Evolutionary conservation across 2,797 vertebrate genomes (phyloP), one percentile per base, ranked within the genome.

Genomic region (Nannoperca obscura): DNA sequence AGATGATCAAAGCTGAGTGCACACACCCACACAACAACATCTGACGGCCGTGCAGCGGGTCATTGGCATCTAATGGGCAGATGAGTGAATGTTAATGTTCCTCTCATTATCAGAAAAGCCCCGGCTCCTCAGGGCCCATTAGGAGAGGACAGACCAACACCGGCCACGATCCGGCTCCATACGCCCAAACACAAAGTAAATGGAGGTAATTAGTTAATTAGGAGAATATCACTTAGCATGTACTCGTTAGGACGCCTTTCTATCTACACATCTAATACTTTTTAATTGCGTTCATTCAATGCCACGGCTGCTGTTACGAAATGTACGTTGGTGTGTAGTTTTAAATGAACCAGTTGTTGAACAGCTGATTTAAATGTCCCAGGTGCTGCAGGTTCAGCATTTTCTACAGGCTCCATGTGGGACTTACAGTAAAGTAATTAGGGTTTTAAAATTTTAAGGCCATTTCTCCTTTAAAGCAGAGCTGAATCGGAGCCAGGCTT

Each of bases 41-140:
- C 87, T 83, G 80, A 79, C 59, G 69, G 79, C 73, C 53, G 46
- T 91, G 85, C 81, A 75, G 90, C 67, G 67, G 86, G 83, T 93
- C 91, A 82, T 76, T 91, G 86, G 87, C 74, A 70, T 89, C 83
- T 89, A 91, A 89, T 88, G 83, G 83, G 85, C 82, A 88, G 83
- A 92, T 80, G 85, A 91, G 88, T 85, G 89, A 91, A 88, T 80
- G 86, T 85, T 93, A 90, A 93, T 92, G 92, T 86, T 83, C 70
- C 76, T 82, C 84, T 90, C 87, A 88, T 93, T 91, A 92, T 90
- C 86, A 88, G 77, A 75, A 86, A 91, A 86, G 84, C 86, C 60
- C 59, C 7, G 47, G 78, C 72, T 88, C 85, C 83, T 83, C 76
- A 0, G 84, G 82, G 81, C 68, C 84, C 84, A 88, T 92, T 87